Evolutionary conservation across 2,888 invertebrate genomes (phyloP).

Genomic region (Aphidius colemani): DNA sequence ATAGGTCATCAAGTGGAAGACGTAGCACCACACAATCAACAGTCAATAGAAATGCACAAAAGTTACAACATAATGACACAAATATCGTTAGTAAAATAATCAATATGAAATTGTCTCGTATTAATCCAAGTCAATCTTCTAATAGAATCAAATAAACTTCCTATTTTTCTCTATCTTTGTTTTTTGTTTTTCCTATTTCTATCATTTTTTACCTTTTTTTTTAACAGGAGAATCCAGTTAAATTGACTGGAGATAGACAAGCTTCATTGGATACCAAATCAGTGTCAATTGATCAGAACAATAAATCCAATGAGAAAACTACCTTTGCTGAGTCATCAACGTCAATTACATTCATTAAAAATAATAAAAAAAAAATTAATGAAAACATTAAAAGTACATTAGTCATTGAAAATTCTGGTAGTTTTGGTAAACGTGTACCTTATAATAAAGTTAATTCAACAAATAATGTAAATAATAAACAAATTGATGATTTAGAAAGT

Average conservation of each 20-base stretch:
- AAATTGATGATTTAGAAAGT: not conserved
- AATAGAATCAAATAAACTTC: not conserved
- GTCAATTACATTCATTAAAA: not conserved
- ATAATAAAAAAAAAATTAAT: not conserved
- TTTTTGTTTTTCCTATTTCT: no score
- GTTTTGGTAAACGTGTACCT: slow-evolving; percentile 10
- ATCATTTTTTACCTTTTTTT: not conserved
- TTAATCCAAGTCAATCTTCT: not conserved
- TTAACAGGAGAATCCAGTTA: not conserved
- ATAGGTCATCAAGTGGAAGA: slow-evolving; percentile 63
- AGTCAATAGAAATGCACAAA: slow-evolving; percentile 65
- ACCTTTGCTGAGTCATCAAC: no score
- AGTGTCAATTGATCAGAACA: not conserved
- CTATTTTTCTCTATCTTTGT: no score
- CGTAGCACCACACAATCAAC: slow-evolving; percentile 64
- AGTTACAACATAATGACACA: slow-evolving; percentile 55
- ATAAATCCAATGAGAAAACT: not conserved
- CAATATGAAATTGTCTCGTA: not conserved
- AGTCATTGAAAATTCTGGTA: slow-evolving; percentile 25
- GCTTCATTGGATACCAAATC: not conserved
- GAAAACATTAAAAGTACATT: slow-evolving; percentile 15
- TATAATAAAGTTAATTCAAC: not conserved
- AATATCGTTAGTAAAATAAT: slow-evolving; percentile 39
- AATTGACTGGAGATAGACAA: not conserved
- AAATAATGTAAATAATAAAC: not conserved